Evolutionary conservation across 2,797 vertebrate species (phyloP).

Genomic region (Phrynocephalus guinanensis): DNA sequence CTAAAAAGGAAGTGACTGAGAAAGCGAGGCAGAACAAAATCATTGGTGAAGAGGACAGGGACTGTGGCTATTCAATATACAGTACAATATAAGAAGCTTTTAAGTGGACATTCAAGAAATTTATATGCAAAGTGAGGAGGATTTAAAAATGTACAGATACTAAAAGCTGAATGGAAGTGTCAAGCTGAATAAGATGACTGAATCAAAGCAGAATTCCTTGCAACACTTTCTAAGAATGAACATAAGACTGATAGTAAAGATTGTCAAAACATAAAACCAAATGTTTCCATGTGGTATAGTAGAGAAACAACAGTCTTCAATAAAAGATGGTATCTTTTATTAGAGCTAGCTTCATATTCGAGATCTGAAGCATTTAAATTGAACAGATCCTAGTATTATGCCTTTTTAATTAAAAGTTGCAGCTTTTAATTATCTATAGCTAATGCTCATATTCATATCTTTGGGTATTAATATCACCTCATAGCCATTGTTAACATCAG

Average conservation of each 20-base stretch:
- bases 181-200: slow-evolving; percentile 23
- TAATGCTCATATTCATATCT: slow-evolving; percentile 30
- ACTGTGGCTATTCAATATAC: slow-evolving; percentile 6
- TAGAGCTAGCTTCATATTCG: slow-evolving; percentile 40
- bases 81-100: slow-evolving; percentile 34
- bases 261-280: slow-evolving; percentile 10
- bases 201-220: slow-evolving; percentile 20
- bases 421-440: slow-evolving; percentile 43
- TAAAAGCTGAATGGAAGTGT: slow-evolving; percentile 48
- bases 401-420: slow-evolving; percentile 36
- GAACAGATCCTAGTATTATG: background rate
- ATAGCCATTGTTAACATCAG: slow-evolving; percentile 42
- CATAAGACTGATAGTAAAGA: slow-evolving; percentile 30
- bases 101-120: slow-evolving; percentile 34
- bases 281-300: slow-evolving; percentile 28
- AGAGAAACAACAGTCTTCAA: slow-evolving; percentile 14
- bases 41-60: slow-evolving; percentile 29
- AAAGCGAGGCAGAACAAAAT: slow-evolving; percentile 28
- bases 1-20: background rate
- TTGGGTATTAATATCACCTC: slow-evolving; percentile 14
- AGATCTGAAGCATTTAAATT: slow-evolving; percentile 33
- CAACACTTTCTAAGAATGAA: slow-evolving; percentile 6
- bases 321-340: slow-evolving; percentile 31
- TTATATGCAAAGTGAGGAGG: slow-evolving; percentile 30
- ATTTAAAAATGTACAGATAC: slow-evolving; percentile 26